Percentiles rank a stretch among this genome's conserved stretches.
These are phyloP conservation scores for Pterocles orientalis DNA, from an alignment of 2,113 vertebrate species.

Conservation along the genomic window DNA sequence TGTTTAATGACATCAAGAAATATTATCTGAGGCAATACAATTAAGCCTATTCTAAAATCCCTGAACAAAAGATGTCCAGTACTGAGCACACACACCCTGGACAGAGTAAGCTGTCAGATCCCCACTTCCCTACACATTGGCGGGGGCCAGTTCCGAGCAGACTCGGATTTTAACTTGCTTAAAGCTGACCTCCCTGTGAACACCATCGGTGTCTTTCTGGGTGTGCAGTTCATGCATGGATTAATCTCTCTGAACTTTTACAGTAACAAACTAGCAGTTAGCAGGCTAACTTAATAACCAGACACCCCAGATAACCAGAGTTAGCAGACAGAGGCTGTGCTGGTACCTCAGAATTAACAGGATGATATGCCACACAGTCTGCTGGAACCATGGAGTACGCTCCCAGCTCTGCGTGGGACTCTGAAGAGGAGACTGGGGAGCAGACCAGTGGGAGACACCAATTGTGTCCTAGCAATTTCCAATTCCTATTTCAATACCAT, in stretches of 20 bases:
- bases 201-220: not conserved
- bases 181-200: not conserved
- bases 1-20: slow-evolving; percentile 32
- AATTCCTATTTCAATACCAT: not conserved
- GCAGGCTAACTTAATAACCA: not conserved
- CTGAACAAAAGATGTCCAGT: slow-evolving; percentile 3
- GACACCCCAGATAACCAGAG: not conserved
- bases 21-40: slow-evolving; percentile 33
- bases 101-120: not conserved
- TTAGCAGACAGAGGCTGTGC: not conserved
- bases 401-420: not conserved
- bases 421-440: not conserved
- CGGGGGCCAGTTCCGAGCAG: not conserved
- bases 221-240: not conserved
- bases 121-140: fast-evolving
- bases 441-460: not conserved
- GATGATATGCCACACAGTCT: not conserved
- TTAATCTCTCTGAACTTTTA: not conserved
- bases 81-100: not conserved
- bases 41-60: slow-evolving; percentile 42
- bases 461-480: not conserved
- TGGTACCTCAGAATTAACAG: not conserved
- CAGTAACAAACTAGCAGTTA: not conserved
- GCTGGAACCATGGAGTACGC: not conserved
- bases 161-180: not conserved